Conservation (phyloP, 2,113 vertebrate genomes). For the Boleophthalmus pectinirostris region DNA sequence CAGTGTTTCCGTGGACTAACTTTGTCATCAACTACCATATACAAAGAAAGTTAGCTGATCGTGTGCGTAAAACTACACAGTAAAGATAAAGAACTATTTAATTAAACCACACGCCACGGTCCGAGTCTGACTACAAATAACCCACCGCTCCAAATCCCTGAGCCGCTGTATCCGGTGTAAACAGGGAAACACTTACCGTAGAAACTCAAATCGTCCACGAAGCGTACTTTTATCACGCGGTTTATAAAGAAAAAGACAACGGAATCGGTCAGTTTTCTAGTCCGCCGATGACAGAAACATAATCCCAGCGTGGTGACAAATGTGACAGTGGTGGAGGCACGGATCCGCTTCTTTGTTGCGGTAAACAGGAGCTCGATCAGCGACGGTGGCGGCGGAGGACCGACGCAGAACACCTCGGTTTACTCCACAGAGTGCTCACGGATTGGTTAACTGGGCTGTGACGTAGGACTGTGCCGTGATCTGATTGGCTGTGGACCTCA, state of each 20-base stretch:
- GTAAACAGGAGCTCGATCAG: constrained; percentile 32
- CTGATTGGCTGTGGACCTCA: constrained; percentile 36
- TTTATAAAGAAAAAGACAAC: not conserved
- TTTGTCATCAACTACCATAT: not conserved
- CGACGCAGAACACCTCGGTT: constrained; percentile 42
- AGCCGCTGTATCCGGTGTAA: constrained; percentile 38
- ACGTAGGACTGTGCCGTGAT: constrained; percentile 22
- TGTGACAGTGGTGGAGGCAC: constrained; percentile 20
- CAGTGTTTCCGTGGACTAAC: not conserved
- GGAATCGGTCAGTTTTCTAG: not conserved
- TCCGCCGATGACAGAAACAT: constrained; percentile 2
- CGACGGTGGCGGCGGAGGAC: constrained; percentile 9
- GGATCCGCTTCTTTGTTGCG: constrained; percentile 64
- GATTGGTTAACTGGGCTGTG: constrained; percentile 51
- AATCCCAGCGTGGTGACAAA: constrained; percentile 23
- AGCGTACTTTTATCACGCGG: constrained; percentile 18
- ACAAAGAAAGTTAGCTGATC: not conserved
- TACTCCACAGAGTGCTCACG: constrained; percentile 33
- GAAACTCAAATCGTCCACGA: constrained; percentile 24
- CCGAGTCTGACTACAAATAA: constrained; percentile 10
- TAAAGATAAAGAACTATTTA: not conserved
- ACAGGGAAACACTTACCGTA: constrained; percentile 60
- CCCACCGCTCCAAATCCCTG: constrained; percentile 4
- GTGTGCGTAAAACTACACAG: not conserved
- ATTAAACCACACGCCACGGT: not conserved